Evolutionary conservation across 2,888 invertebrate genomes (phyloP), one percentile per base, ranked within the genome.

Genomic region (Reticulitermes lucifugus): DNA sequence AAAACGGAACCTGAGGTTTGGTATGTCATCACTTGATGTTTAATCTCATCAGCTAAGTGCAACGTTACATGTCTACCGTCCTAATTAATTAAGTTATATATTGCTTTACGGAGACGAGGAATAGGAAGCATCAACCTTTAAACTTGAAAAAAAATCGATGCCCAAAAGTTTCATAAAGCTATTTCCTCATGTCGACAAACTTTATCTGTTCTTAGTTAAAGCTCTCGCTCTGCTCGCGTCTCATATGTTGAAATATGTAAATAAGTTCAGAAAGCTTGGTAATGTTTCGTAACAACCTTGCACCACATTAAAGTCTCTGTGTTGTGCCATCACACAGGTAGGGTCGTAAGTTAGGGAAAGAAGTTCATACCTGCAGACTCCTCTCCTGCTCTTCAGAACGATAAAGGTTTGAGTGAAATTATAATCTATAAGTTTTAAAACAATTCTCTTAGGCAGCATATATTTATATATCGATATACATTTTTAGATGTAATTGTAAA

Each of bases 41-140:
- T 25, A 65, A 65, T n/a, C 25, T 65, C 65, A 65, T 65, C 65
- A 25, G 65, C 65, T n/a, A 65, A 65, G 65, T 65, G 65, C 65
- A 25, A n/a, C 65, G 65, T 25, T 25, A 65, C 25, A 25, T 65
- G 65, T 65, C 9, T 9, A 65, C 65, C 65, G 65, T 2, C 25
- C 25, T 65, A 65, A 65, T 65, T 65, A 65, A 65, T 65, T 65
- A 65, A n/a, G 25, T 65, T 65, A 65, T n/a, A 65, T 65, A 65
- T 65, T 25, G n/a, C n/a, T 14, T 12, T 25, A 25, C 65, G 12
- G 25, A n/a, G 65, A 65, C 65, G n/a, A 21, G 14, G 14, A 65
- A 18, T 4, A 46, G 12, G 46, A 46, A 46, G 46, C 46, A 46
- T 12, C 46, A 46, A 46, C 46, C 46, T 12, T 46, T 9, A 12